A percentile compares a stretch with the other conserved stretches of the same genome.
Evolutionary conservation across 2,888 invertebrate species (phyloP).

Genomic region (Limnephilus lunatus): DNA sequence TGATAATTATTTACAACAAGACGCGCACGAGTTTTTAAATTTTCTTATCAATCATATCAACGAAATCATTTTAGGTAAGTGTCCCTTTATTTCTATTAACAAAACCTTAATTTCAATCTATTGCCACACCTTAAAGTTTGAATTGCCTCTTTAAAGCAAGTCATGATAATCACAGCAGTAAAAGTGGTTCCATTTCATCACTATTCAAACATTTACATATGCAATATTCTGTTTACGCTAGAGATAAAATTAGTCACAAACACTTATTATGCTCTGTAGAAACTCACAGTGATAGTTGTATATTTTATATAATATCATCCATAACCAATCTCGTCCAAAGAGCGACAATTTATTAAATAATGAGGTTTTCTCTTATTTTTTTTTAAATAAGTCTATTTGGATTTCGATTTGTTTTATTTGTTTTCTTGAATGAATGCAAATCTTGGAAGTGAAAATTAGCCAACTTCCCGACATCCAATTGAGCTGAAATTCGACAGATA

Average conservation of each 20-base stretch:
- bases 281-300: not conserved
- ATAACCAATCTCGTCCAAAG: no score
- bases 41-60: slow-evolving; percentile 99
- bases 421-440: no score
- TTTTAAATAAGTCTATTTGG: no score
- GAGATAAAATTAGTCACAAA: not conserved
- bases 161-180: not conserved
- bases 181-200: not conserved
- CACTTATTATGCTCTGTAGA: not conserved
- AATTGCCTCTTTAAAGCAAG: not conserved
- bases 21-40: slow-evolving; percentile 99
- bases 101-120: not conserved
- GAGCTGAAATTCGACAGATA: no score
- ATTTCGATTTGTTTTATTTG: no score
- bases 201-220: not conserved
- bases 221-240: not conserved
- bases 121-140: not conserved
- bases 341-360: not conserved
- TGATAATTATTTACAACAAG: slow-evolving; percentile 99
- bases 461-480: no score
- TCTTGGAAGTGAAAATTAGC: no score
- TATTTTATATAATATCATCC: not conserved
- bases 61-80: slow-evolving; percentile 95
- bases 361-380: no score
- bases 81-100: not conserved